A percentile compares a stretch with the other conserved stretches of the same genome.
Evolutionary conservation across 2,888 invertebrate genomes (phyloP).

Genomic region (Monopis laevigella): DNA sequence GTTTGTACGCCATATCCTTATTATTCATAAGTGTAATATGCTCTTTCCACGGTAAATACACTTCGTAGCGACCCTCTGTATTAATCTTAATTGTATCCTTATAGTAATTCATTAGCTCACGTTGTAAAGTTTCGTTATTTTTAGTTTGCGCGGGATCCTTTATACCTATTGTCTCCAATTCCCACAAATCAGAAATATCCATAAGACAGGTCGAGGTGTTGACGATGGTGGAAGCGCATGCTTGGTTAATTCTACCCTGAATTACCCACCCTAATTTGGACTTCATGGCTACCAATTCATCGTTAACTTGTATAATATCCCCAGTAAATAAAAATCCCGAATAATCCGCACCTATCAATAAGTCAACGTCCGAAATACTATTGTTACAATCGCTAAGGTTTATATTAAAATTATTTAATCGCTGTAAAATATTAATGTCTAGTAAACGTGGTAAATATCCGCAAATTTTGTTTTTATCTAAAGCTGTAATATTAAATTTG

Average conservation of each 20-base stretch:
- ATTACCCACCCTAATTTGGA: constrained; percentile 7
- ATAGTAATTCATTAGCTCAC: not conserved
- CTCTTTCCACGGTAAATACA: not conserved
- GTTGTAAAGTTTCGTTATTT: not conserved
- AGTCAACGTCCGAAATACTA: not conserved
- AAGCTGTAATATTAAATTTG: not conserved
- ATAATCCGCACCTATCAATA: constrained; percentile 3
- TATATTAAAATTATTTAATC: not conserved
- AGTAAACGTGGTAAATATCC: not conserved
- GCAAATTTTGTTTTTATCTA: constrained; percentile 1
- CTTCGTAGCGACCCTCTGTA: constrained; percentile 3
- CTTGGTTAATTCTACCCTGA: not conserved
- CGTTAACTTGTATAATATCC: not conserved
- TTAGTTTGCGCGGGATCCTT: not conserved
- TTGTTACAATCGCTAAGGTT: not conserved
- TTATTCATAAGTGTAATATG: constrained; percentile 1
- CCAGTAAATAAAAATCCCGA: not conserved
- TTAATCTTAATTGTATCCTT: not conserved
- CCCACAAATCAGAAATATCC: constrained; percentile 2
- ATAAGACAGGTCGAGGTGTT: not conserved
- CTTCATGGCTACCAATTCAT: constrained; percentile 2
- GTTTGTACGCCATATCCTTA: not conserved
- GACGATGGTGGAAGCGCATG: not conserved
- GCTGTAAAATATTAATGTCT: not conserved
- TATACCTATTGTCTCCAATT: not conserved